Evolutionary conservation across 2,113 vertebrate species (phyloP).

Genomic region (Hystrix cristata): DNA sequence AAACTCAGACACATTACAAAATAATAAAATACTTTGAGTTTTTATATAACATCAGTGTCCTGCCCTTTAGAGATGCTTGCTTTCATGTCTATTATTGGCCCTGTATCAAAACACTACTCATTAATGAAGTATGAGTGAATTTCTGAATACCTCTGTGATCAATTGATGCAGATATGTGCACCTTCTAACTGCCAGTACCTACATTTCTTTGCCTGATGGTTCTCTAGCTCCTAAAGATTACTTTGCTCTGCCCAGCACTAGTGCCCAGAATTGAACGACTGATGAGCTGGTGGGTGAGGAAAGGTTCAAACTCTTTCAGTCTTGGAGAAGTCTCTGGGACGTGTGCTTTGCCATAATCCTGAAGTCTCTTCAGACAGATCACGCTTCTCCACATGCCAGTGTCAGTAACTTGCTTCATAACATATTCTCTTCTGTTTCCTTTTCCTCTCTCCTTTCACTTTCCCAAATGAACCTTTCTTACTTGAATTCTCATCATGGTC

Average conservation of each 20-base stretch:
- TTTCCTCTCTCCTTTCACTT: background rate
- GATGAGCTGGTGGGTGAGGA: background rate
- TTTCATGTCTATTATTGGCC: background rate
- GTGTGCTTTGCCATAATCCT: background rate
- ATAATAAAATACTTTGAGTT: conserved; percentile 48
- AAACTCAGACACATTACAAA: conserved; percentile 20
- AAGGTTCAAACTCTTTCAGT: background rate
- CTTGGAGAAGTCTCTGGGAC: background rate
- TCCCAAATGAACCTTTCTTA: background rate
- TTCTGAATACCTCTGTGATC: conserved; percentile 8
- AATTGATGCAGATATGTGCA: background rate
- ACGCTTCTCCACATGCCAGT: background rate
- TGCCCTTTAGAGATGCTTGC: background rate
- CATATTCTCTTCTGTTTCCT: fast-evolving
- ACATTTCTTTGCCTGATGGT: background rate
- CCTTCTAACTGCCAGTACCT: background rate
- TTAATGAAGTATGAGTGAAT: background rate
- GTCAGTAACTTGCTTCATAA: background rate
- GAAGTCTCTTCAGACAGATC: background rate
- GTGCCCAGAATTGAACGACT: background rate
- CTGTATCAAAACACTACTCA: background rate
- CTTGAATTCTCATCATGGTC: background rate
- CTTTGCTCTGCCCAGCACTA: background rate
- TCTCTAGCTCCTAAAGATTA: background rate
- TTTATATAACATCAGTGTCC: background rate